Base-by-base conservation (phyloP, 2,888 invertebrate genomes). In the Carabus problematicus region DNA sequence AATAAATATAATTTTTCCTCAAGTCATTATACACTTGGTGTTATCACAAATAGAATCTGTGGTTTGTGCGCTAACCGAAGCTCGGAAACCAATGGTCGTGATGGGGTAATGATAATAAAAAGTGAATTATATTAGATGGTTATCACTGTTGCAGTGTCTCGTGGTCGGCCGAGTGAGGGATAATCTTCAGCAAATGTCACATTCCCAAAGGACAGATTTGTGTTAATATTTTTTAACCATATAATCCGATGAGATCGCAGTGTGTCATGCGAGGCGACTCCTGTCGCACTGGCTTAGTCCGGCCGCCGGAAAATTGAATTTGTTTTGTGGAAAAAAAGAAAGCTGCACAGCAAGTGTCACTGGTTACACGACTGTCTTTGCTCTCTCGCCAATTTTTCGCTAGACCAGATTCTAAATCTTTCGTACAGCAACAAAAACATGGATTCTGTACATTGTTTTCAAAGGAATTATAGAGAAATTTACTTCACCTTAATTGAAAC, bases 291-390 rank as follows among this genome's bases (percentile, higher is more conserved):
- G 77, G 81, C 80, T 82, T 80, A 81, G 80, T 75, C 78, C 81
- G 81, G 80, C 75, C 79, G 75, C 81, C 81, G 81, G 81, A 82
- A 82, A 82, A 82, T 82, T 82, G 81, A 82, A 81, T 82, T 82
- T 82, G 75, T 72, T 73, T 79, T 76, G 75, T 74, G 76, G 73
- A 68, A 74, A 70, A 75, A 77, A 67, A 67, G 66, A 64, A 76
- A 75, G 74, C 75, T 29, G 29, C 29, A 29, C 29, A 76, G 77
- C 78, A 78, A 79, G 78, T 78, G 78, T 76, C 76, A 72, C 8
- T 3, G 73, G 72, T 75, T 74, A 74, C 75, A 73, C 47, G 47
- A 16, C 18, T 29, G 43, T 60, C 45, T 60, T 43, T 18, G 42
- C 45, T 29, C 29, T 29, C 29, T 6, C 29, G 29, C 3, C 29